These are phyloP conservation scores for Mamestra configurata DNA, from an alignment of 1,140 invertebrate genomes.

Conservation along the genomic window DNA sequence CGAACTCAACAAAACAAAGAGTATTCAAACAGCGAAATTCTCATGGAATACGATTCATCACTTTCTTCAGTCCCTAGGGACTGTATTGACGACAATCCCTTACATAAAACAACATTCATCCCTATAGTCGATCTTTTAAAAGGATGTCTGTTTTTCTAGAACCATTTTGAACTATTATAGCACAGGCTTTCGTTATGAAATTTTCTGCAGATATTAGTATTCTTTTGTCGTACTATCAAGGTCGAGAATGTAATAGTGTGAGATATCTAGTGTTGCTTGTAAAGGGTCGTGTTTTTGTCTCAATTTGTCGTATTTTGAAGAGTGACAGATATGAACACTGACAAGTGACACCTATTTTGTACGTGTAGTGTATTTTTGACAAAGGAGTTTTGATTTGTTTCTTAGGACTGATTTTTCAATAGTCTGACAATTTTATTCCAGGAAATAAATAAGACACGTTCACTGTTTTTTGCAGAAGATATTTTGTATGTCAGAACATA, in stretches of 20 bases:
- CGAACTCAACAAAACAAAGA: neutral
- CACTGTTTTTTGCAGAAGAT: no score
- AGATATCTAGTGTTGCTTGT: neutral
- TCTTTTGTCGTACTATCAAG: conserved; percentile 9
- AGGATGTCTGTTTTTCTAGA: neutral
- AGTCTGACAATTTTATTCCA: no score
- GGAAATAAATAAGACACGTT: no score
- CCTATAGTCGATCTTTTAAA: neutral
- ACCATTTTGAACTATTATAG: neutral
- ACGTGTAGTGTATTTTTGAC: neutral
- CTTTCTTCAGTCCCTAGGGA: neutral
- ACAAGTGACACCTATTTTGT: neutral
- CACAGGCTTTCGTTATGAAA: neutral
- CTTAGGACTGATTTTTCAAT: no score
- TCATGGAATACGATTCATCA: neutral
- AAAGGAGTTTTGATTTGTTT: no score
- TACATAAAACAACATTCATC: conserved; percentile 26
- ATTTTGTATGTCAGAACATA: no score
- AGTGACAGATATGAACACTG: conserved; percentile 20
- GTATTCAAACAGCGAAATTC: neutral
- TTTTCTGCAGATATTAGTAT: conserved; percentile 8
- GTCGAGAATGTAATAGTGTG: neutral
- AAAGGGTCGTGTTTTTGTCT: neutral
- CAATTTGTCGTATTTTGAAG: neutral
- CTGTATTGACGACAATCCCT: neutral